A percentile compares a stretch with the other conserved stretches of the same genome.
Conservation (phyloP, 1,140 invertebrate species). For the Neodiprion pinetum region DNA sequence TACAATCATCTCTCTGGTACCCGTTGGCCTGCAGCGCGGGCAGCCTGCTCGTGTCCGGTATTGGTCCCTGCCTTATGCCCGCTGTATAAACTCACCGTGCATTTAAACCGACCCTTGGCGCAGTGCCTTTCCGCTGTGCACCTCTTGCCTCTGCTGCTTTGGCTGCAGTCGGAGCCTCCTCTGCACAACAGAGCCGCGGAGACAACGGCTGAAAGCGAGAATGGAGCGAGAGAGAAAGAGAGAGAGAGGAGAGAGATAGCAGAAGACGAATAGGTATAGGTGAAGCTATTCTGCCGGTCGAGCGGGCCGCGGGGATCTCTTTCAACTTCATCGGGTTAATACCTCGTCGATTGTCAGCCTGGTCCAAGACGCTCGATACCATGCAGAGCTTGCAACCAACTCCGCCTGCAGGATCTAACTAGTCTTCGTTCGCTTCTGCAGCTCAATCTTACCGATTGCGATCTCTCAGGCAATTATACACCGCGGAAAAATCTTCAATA, state of each 20-base stretch:
- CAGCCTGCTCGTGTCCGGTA: constrained; percentile 24
- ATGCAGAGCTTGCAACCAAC: too few species aligned
- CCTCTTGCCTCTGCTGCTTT: too few species aligned
- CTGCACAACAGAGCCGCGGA: background rate
- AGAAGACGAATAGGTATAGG: constrained; percentile 18
- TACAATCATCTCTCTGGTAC: constrained; percentile 52
- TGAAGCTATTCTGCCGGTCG: too few species aligned
- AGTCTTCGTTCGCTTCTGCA: background rate
- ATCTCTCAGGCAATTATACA: background rate
- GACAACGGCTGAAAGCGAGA: background rate
- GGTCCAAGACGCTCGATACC: too few species aligned
- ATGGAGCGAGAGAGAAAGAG: background rate
- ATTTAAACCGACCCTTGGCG: constrained; percentile 31
- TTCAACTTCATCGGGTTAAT: too few species aligned
- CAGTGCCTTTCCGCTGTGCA: constrained; percentile 18
- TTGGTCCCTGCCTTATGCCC: constrained; percentile 25
- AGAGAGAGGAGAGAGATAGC: constrained; percentile 11
- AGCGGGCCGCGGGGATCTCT: too few species aligned
- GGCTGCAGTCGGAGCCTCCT: background rate
- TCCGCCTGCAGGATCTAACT: too few species aligned
- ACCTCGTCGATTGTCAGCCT: too few species aligned
- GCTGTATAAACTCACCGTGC: constrained; percentile 56
- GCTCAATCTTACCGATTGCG: background rate
- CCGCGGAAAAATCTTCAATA: background rate
- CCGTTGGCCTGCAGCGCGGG: constrained; percentile 19